These are phyloP conservation scores for Schizopygopsis malacanthus DNA, from an alignment of 2,797 vertebrate genomes.

Conservation along the genomic window DNA sequence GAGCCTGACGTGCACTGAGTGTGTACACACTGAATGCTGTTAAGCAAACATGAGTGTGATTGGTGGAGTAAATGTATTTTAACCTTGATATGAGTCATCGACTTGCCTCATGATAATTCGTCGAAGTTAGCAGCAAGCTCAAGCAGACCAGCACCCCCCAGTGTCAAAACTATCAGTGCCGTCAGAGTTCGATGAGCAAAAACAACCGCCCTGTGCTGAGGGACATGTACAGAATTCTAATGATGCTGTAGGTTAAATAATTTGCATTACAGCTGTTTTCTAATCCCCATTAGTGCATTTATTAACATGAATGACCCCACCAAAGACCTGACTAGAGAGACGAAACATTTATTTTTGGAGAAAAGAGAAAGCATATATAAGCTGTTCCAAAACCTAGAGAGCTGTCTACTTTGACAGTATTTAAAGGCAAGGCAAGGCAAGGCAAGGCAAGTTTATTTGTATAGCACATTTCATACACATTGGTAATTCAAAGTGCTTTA, in stretches of 20 bases:
- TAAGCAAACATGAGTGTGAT: constrained; percentile 41
- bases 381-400: background rate
- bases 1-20: constrained; percentile 63
- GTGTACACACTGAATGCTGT: constrained; percentile 49
- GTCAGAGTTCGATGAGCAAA: background rate
- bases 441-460: no score
- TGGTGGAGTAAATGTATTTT: constrained; percentile 47
- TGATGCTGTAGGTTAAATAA: background rate
- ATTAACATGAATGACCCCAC: background rate
- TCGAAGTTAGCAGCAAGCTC: constrained; percentile 5
- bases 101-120: background rate
- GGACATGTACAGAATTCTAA: background rate
- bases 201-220: background rate
- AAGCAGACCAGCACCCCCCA: constrained; percentile 24
- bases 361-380: background rate
- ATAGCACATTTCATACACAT: no score
- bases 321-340: background rate
- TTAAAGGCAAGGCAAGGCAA: background rate
- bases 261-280: background rate
- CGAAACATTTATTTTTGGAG: background rate
- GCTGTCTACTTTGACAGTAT: background rate
- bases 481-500: no score
- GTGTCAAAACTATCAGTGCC: constrained; percentile 12
- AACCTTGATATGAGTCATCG: constrained; percentile 65
- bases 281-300: background rate